These are phyloP conservation scores for Mycogona germanica DNA, from an alignment of 2,888 invertebrate species.

Conservation along the genomic window DNA sequence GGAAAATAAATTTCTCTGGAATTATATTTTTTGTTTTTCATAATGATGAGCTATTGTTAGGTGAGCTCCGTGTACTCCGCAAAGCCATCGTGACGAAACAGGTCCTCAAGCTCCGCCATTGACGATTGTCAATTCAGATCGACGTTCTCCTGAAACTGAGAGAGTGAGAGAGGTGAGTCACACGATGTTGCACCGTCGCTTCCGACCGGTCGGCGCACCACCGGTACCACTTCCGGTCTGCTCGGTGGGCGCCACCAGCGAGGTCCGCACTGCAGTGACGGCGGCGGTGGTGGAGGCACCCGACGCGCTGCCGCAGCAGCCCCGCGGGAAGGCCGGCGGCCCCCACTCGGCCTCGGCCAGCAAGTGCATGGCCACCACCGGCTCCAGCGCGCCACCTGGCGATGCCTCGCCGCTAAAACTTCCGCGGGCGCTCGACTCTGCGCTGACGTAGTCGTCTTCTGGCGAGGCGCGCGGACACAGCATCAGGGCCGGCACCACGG, in stretches of 20 bases:
- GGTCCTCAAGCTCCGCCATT: too few species aligned
- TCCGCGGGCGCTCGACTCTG: not conserved
- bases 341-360: not conserved
- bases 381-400: not conserved
- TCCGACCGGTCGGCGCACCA: not conserved
- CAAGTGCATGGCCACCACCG: not conserved
- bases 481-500: too few species aligned
- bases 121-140: too few species aligned
- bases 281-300: not conserved
- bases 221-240: not conserved
- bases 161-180: not conserved
- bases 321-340: not conserved
- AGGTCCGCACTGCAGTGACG: not conserved
- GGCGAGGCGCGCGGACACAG: slow-evolving; percentile 10
- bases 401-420: not conserved
- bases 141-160: not conserved
- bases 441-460: not conserved
- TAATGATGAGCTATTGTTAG: too few species aligned
- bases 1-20: too few species aligned
- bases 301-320: not conserved
- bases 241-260: too few species aligned
- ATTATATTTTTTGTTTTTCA: too few species aligned
- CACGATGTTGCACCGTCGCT: not conserved
- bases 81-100: too few species aligned
- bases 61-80: too few species aligned